Percentiles rank a stretch among this genome's conserved stretches.
Evolutionary conservation across 1,140 invertebrate species (phyloP).

Genomic region (Drosophila nikananu): DNA sequence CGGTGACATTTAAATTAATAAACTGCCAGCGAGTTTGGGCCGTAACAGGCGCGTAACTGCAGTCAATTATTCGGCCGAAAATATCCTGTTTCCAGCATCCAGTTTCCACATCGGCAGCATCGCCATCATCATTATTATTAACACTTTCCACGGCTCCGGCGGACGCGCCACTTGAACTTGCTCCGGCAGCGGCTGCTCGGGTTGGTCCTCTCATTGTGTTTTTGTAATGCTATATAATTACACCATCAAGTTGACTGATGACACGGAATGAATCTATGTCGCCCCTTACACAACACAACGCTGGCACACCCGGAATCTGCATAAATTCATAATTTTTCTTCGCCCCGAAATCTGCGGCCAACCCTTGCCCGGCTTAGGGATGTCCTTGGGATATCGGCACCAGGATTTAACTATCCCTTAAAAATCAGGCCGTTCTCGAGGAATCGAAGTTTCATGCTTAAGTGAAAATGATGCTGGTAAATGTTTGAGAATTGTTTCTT

Average conservation of each 20-base stretch:
- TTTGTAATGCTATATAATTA: constrained; percentile 81
- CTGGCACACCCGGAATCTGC: constrained; percentile 58
- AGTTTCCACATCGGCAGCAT: constrained; percentile 55
- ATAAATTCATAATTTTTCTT: constrained; percentile 82
- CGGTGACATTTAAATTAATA: constrained; percentile 84
- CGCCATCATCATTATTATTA: constrained; percentile 69
- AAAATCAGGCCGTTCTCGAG: neutral
- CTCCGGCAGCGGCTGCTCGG: constrained; percentile 29
- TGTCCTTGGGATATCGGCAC: constrained; percentile 1
- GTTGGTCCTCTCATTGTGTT: constrained; percentile 50
- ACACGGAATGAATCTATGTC: constrained; percentile 85
- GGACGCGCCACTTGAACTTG: constrained; percentile 67
- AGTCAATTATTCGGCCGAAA: constrained; percentile 71
- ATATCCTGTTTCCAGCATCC: constrained; percentile 73
- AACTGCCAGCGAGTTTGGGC: constrained; percentile 44
- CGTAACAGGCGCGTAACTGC: constrained; percentile 64
- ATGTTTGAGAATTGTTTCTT: neutral
- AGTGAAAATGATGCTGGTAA: neutral
- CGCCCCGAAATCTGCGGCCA: constrained; percentile 13
- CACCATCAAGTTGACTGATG: constrained; percentile 85
- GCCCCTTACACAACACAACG: constrained; percentile 59
- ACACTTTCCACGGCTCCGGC: constrained; percentile 65
- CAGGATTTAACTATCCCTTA: neutral
- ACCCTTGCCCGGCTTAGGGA: constrained; percentile 44
- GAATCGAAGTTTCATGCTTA: neutral